Percentiles rank a stretch among this genome's conserved stretches.
These are phyloP conservation scores for human (Homo sapiens) DNA, from an alignment of 2,113 vertebrate species.

Conservation along the genomic window GRCh38 chr9:4415501-4416000, in stretches of 20 bases:
- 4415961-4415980: background rate
- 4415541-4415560: conserved; percentile 22
- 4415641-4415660: background rate
- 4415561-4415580: background rate
- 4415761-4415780: background rate
- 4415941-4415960: background rate
- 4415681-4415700: background rate
- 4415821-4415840: background rate
- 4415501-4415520: conserved; percentile 35
- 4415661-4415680: background rate
- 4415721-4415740: background rate
- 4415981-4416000: background rate
- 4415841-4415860: background rate
- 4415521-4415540: background rate
- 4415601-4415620: background rate
- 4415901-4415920: background rate
- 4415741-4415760: background rate
- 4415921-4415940: background rate
- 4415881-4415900: background rate
- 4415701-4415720: background rate
- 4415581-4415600: conserved; percentile 6
- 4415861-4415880: background rate
- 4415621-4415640: background rate
- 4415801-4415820: background rate
- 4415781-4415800: background rate